These are phyloP conservation scores for Stenchaetothrips biformis DNA, from an alignment of 2,888 invertebrate genomes.

Conservation along the genomic window DNA sequence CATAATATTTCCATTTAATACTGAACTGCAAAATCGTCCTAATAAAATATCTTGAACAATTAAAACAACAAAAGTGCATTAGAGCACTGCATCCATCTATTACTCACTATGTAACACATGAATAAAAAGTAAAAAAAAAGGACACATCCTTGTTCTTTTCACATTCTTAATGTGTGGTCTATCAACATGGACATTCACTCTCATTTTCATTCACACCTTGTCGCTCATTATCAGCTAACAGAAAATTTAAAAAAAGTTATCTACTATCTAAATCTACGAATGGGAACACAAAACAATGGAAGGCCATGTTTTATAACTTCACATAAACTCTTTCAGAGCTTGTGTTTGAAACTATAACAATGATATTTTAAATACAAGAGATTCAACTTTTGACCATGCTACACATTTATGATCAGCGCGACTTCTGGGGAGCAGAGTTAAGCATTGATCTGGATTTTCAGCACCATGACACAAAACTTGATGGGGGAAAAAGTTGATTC, in stretches of 20 bases:
- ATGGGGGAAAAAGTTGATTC: too few species aligned
- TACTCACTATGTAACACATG: constrained; percentile 23
- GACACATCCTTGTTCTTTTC: background rate
- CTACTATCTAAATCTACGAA: background rate
- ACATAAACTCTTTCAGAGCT: too few species aligned
- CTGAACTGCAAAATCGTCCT: constrained; percentile 21
- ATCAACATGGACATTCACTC: constrained; percentile 2
- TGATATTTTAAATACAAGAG: too few species aligned
- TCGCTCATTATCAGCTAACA: background rate
- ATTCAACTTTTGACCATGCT: too few species aligned
- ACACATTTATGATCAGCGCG: too few species aligned
- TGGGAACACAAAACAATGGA: background rate
- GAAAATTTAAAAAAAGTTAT: background rate
- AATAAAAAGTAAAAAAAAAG: constrained; percentile 24
- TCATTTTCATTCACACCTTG: background rate
- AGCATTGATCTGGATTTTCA: too few species aligned
- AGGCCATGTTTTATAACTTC: background rate
- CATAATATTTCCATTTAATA: constrained; percentile 3
- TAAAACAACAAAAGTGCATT: constrained; percentile 6
- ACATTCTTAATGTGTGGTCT: constrained; percentile 11
- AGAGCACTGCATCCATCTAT: constrained; percentile 10
- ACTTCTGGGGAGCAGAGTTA: too few species aligned
- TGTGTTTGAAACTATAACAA: too few species aligned
- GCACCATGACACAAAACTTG: too few species aligned
- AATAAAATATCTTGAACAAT: constrained; percentile 23